phyloP scores from a whole-genome alignment of 2,888 invertebrate genomes.

The Laspeyria flexula region DNA sequence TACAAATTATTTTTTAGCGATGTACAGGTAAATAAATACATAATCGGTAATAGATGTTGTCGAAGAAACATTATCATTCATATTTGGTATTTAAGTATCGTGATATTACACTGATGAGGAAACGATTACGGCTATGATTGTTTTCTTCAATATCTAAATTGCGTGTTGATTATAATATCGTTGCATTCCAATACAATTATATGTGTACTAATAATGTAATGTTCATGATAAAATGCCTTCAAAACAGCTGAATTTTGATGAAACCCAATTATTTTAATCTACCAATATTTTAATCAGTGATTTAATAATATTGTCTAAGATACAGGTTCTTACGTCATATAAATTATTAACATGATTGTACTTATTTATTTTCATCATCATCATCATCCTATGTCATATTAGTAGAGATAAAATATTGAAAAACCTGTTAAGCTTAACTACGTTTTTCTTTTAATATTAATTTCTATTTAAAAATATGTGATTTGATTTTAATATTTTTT shows the following conservation, averaged over 20 bases:
- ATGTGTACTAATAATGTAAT: slow-evolving; percentile 46
- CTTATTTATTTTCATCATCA: too few species aligned
- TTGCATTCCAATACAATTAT: slow-evolving; percentile 55
- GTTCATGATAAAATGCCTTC: slow-evolving; percentile 26
- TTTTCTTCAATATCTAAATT: slow-evolving; percentile 67
- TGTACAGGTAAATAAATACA: slow-evolving; percentile 10
- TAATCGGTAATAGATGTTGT: slow-evolving; percentile 26
- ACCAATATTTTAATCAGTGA: slow-evolving; percentile 2
- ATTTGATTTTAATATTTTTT: too few species aligned
- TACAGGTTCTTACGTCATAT: not conserved
- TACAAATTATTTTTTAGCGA: slow-evolving; percentile 13
- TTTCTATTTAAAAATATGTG: too few species aligned
- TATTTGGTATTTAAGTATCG: slow-evolving; percentile 65
- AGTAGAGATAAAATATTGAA: too few species aligned
- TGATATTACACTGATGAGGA: slow-evolving; percentile 49
- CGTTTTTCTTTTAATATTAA: too few species aligned
- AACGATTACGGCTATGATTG: slow-evolving; percentile 51
- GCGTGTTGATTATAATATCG: slow-evolving; percentile 60
- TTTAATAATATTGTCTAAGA: not conserved
- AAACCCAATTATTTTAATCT: slow-evolving; percentile 1
- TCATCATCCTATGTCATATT: too few species aligned
- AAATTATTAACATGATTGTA: not conserved
- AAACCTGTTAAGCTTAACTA: too few species aligned
- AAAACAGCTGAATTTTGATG: slow-evolving; percentile 28
- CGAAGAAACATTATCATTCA: slow-evolving; percentile 42